These are phyloP conservation scores for Dendroctonus valens DNA, from an alignment of 1,140 invertebrate species.

Conservation along the genomic window DNA sequence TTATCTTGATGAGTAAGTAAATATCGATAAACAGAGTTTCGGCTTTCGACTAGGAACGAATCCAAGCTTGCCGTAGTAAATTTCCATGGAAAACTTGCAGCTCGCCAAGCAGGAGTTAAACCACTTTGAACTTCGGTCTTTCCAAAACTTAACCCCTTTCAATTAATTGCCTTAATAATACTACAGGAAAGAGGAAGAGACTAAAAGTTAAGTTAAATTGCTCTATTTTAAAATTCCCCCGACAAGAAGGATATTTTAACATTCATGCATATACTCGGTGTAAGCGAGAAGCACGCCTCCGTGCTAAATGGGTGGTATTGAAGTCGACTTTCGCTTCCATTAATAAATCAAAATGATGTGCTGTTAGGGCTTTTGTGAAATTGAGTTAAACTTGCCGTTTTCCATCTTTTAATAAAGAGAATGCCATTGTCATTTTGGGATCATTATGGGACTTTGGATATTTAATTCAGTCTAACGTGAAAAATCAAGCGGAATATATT, in stretches of 20 bases:
- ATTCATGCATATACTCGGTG: conserved; percentile 24
- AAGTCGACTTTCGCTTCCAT: conserved; percentile 30
- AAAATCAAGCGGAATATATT: neutral
- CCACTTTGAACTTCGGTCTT: too few relatives aligned
- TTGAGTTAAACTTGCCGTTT: conserved; percentile 28
- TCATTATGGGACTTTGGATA: conserved; percentile 12
- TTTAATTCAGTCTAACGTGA: conserved; percentile 4
- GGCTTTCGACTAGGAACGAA: too few relatives aligned
- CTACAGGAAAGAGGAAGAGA: conserved; percentile 25
- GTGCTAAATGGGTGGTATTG: conserved; percentile 29
- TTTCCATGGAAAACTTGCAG: too few relatives aligned
- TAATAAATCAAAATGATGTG: conserved; percentile 33
- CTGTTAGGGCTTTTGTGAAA: conserved; percentile 30
- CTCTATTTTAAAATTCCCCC: conserved; percentile 28
- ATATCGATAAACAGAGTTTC: too few relatives aligned
- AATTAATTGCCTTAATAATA: conserved; percentile 33
- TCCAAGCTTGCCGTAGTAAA: too few relatives aligned
- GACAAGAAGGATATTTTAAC: conserved; percentile 28
- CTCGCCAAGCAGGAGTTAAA: too few relatives aligned
- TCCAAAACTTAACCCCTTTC: conserved; percentile 20
- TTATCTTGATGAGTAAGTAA: too few relatives aligned
- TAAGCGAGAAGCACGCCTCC: conserved; percentile 12
- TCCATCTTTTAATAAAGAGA: conserved; percentile 25
- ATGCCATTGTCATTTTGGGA: conserved; percentile 20
- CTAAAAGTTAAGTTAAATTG: conserved; percentile 30